Evolutionary conservation across 2,797 vertebrate species (phyloP), one percentile per base, ranked within the genome.

Genomic region (Manis javanica): DNA sequence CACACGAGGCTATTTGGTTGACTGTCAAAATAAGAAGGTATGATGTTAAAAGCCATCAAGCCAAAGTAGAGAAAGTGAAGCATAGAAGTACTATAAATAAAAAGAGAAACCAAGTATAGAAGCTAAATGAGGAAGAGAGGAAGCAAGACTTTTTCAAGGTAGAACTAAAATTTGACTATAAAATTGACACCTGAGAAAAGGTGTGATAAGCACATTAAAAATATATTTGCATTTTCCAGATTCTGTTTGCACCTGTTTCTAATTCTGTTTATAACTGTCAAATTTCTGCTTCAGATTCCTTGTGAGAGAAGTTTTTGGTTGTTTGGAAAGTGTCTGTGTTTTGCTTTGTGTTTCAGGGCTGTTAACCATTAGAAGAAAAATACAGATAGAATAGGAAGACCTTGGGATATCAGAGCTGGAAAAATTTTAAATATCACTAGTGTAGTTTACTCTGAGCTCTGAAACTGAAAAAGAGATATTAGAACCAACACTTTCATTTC

Each of bases 11-110:
- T 51, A 23, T 75, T 74, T 34, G 63, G 12, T 49, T 37, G 88
- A 68, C 53, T 69, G 31, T 31, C 42, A 68, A 72, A 84, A 55
- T 53, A 59, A 61, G 63, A 87, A 91, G n/a, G 53, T 42, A 64
- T 61, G 74, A 46, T 26, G 21, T 81, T 91, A 57, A 96, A 93
- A 91, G 69, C 19, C 68, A 46, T 64, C 26, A 79, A 87, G 15
- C 5, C n/a, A 29, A 84, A 96, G 14, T 26, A n/a, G n/a, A 89
- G 26, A 83, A 31, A 49, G 16, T 34, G 46, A 74, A 83, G 37
- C 11, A 29, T 11, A 51, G 15, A 84, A 39, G 3, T n/a, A 37
- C 23, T 55, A 55, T 29, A 77, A 64, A 79, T 74, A 51, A 3
- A 42, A 92, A 79, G 19, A 64, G 53, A 82, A 72, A 68, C 42